These are phyloP conservation scores for Distichodus sexfasciatus DNA, from an alignment of 2,797 vertebrate species.

Conservation along the genomic window DNA sequence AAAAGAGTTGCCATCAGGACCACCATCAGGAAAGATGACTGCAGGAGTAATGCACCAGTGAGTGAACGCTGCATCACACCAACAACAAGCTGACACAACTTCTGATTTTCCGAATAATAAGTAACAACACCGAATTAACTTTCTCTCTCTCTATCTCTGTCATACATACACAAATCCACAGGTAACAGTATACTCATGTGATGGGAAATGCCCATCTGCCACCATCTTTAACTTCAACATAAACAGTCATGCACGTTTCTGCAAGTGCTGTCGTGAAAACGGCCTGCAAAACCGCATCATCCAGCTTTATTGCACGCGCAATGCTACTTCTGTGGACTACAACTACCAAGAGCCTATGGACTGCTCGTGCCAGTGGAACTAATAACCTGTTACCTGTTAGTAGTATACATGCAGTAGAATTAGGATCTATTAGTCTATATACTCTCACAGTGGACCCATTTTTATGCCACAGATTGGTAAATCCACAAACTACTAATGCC, in stretches of 20 bases:
- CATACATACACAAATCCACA: slow-evolving; percentile 59
- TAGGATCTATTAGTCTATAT: slow-evolving; percentile 11
- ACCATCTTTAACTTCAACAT: slow-evolving; percentile 99
- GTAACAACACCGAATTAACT: neutral
- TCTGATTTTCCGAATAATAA: neutral
- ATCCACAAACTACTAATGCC: slow-evolving; percentile 35
- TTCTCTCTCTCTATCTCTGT: neutral
- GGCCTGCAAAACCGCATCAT: slow-evolving; percentile 85
- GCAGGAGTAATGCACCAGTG: slow-evolving; percentile 91
- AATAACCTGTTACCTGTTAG: slow-evolving; percentile 48
- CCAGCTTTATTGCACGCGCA: slow-evolving; percentile 89
- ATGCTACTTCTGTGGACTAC: slow-evolving; percentile 86
- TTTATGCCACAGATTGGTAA: slow-evolving; percentile 23
- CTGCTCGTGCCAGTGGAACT: slow-evolving; percentile 97
- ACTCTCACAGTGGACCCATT: slow-evolving; percentile 9
- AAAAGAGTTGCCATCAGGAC: slow-evolving; percentile 94
- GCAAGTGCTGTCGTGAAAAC: slow-evolving; percentile 94
- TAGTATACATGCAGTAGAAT: slow-evolving; percentile 11
- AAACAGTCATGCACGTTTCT: slow-evolving; percentile 94
- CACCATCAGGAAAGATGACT: slow-evolving; percentile 92
- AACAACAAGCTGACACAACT: neutral
- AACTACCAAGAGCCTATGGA: slow-evolving; percentile 90
- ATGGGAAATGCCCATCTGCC: slow-evolving; percentile 96
- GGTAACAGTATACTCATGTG: slow-evolving; percentile 92
- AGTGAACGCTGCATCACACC: slow-evolving; percentile 54